Percentiles rank a stretch among this genome's conserved stretches.
These are phyloP conservation scores for Loxodonta africana DNA, from an alignment of 2,113 vertebrate genomes.

Conservation along the genomic window DNA sequence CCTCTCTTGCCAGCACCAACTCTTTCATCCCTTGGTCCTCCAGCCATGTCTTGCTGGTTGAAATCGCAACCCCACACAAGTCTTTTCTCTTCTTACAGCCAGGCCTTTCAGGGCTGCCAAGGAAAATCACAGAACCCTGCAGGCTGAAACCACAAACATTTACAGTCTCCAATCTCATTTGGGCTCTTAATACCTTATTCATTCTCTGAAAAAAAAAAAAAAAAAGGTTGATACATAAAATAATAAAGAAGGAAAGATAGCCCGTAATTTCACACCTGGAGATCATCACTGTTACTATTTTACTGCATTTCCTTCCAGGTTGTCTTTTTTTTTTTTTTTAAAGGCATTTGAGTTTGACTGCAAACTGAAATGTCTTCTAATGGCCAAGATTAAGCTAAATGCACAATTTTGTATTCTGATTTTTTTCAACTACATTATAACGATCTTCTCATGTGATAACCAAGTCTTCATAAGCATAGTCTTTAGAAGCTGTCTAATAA, in stretches of 20 bases:
- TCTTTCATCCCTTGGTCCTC: background rate
- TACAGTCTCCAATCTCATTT: background rate
- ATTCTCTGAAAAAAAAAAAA: background rate
- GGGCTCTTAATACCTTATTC: background rate
- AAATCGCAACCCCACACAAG: background rate
- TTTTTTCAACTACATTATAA: conserved; percentile 29
- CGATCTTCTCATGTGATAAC: background rate
- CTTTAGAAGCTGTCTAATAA: conserved; percentile 10
- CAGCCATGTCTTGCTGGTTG: background rate
- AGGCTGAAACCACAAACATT: background rate
- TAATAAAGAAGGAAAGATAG: background rate
- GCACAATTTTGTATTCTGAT: background rate
- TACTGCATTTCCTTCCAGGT: background rate
- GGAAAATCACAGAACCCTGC: background rate
- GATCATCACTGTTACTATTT: background rate
- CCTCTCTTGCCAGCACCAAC: background rate
- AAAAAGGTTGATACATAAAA: background rate
- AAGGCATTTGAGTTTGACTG: background rate
- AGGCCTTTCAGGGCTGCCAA: background rate
- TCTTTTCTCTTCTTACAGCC: background rate
- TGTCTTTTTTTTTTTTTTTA: background rate
- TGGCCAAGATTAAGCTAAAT: conserved; percentile 43
- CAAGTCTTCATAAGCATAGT: conserved; percentile 15
- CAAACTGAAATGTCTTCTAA: background rate
- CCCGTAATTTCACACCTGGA: background rate